A percentile compares a stretch with the other conserved stretches of the same genome.
Conservation (phyloP, 1,140 invertebrate genomes). For the Leptopilina clavipes region DNA sequence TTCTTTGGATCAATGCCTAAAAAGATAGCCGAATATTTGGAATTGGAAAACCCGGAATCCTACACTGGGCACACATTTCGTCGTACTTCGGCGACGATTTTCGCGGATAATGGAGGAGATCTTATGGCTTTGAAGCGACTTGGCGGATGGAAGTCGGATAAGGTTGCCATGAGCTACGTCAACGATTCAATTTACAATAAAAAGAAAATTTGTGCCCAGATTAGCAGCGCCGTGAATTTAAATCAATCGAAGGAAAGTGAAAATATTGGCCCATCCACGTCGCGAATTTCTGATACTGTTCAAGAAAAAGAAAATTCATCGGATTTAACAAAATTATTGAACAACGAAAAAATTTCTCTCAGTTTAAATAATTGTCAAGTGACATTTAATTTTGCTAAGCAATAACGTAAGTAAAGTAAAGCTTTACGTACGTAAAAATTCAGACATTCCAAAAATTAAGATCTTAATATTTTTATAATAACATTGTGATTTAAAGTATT, state of each 20-base stretch:
- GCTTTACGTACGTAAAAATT: no score
- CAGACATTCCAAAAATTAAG: no score
- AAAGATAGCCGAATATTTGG: conserved; percentile 33
- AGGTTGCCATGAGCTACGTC: conserved; percentile 29
- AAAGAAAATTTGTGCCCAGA: conserved; percentile 30
- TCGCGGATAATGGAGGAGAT: conserved; percentile 49
- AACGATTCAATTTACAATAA: conserved; percentile 24
- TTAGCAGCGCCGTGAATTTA: not conserved
- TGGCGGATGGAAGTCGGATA: conserved; percentile 45
- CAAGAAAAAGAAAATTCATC: no score
- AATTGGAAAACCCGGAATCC: conserved; percentile 39
- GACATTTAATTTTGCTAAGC: no score
- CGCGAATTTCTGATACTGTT: no score
- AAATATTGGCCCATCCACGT: not conserved
- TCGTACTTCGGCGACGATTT: conserved; percentile 43
- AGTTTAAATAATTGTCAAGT: no score
- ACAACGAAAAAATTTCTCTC: no score
- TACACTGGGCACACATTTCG: conserved; percentile 50
- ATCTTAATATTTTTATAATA: no score
- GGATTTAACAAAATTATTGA: no score
- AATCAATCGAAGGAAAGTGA: not conserved
- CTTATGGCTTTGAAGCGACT: conserved; percentile 49
- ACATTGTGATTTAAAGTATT: no score
- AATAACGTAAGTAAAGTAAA: no score
- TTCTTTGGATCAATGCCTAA: conserved; percentile 34